These are phyloP conservation scores for Conus ventricosus DNA, from an alignment of 1,140 invertebrate genomes.

Conservation along the genomic window DNA sequence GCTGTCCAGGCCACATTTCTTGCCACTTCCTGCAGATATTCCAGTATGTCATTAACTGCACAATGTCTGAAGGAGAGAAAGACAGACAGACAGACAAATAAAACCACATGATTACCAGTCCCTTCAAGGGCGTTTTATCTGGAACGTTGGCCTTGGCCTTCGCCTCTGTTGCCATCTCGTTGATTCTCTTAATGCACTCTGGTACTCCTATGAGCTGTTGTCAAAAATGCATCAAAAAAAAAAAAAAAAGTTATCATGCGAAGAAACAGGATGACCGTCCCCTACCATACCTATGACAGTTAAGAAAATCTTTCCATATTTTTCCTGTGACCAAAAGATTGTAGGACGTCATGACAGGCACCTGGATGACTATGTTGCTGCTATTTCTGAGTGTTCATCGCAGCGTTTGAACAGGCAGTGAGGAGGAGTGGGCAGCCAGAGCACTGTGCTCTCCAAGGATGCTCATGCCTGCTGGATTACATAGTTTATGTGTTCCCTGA, in stretches of 20 bases:
- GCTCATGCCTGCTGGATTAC: too few species aligned
- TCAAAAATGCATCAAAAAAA: neutral
- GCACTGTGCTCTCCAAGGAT: too few species aligned
- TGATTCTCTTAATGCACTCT: constrained; percentile 84
- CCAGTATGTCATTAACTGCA: too few species aligned
- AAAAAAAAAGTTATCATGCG: neutral
- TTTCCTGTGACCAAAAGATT: neutral
- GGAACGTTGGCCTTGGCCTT: constrained; percentile 82
- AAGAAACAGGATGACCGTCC: neutral
- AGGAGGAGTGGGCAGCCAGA: too few species aligned
- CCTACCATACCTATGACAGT: neutral
- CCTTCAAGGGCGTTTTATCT: constrained; percentile 79
- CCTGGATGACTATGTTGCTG: neutral
- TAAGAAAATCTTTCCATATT: neutral
- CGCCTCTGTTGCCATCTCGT: constrained; percentile 83
- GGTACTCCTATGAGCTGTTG: constrained; percentile 82
- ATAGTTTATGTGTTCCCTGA: too few species aligned
- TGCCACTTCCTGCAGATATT: too few species aligned
- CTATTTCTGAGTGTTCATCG: too few species aligned
- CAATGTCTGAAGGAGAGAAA: neutral
- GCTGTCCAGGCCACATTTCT: too few species aligned
- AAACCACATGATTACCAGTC: constrained; percentile 79
- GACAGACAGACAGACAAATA: constrained; percentile 31
- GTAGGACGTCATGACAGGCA: neutral
- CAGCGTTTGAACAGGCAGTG: too few species aligned